Percentiles rank a stretch among this genome's conserved stretches.
These are phyloP conservation scores for Drosophila sp. DNA, from an alignment of 1,140 invertebrate genomes.

Conservation along the genomic window DNA sequence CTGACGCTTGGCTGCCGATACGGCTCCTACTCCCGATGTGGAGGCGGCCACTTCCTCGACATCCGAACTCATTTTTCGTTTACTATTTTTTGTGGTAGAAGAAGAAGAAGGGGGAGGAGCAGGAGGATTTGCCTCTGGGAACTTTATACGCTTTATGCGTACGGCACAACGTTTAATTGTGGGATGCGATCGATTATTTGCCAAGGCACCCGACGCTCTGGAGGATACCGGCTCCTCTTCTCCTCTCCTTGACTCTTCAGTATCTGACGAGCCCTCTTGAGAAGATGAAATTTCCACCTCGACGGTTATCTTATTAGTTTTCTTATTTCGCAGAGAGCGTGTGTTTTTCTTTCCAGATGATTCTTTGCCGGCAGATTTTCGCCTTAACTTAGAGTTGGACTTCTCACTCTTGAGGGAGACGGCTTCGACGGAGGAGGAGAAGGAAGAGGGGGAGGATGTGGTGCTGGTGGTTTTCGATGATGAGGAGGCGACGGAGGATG, in stretches of 20 bases:
- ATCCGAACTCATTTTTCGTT: conserved; percentile 58
- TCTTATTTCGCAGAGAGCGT: neutral
- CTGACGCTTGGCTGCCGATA: conserved; percentile 26
- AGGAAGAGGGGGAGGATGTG: neutral
- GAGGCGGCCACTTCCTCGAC: conserved; percentile 61
- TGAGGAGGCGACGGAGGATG: neutral
- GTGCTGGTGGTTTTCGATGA: neutral
- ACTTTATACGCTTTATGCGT: conserved; percentile 49
- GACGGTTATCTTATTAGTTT: neutral
- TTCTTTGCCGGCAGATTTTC: neutral
- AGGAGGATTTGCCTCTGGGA: neutral
- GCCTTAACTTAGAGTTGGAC: neutral
- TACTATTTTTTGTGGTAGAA: conserved; percentile 18
- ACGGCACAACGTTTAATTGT: conserved; percentile 49
- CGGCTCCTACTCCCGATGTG: conserved; percentile 39
- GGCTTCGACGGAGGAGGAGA: neutral
- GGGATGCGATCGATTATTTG: conserved; percentile 15
- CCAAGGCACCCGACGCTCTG: neutral
- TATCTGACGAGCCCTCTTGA: neutral
- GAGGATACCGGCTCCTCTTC: neutral
- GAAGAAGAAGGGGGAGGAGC: neutral
- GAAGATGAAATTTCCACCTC: neutral
- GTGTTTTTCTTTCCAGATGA: neutral
- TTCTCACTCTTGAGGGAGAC: neutral
- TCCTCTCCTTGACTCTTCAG: neutral